phyloP scores from a whole-genome alignment of 2,797 vertebrate species.

The Chanos chanos region DNA sequence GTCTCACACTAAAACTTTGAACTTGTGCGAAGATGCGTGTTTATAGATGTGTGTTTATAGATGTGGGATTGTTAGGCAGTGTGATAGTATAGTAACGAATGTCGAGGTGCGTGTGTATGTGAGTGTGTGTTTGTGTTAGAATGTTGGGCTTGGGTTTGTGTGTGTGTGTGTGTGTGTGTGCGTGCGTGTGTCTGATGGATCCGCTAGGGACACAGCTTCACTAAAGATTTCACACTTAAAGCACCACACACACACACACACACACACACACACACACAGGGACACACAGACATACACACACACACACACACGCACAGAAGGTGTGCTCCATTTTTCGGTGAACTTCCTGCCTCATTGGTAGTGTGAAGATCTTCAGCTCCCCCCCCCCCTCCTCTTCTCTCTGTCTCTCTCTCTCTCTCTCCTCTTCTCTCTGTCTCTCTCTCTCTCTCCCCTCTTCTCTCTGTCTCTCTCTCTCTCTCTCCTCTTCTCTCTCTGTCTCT shows the following conservation, averaged over 20 bases:
- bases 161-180: slow-evolving; percentile 3
- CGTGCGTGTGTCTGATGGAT: background rate
- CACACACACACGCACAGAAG: slow-evolving; percentile 2
- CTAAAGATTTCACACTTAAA: slow-evolving; percentile 6
- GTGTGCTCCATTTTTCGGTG: slow-evolving; percentile 12
- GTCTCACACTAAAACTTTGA: too few species aligned
- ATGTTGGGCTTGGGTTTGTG: slow-evolving; percentile 58
- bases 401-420: background rate
- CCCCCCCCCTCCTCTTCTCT: background rate
- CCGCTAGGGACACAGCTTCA: slow-evolving; percentile 14
- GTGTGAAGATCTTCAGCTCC: background rate
- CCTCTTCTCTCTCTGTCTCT: too few species aligned
- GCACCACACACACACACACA: background rate
- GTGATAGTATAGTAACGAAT: too few species aligned
- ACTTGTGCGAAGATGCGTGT: slow-evolving; percentile 62
- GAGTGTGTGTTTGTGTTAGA: too few species aligned
- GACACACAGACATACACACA: slow-evolving; percentile 8
- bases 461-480: too few species aligned
- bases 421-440: background rate
- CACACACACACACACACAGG: slow-evolving; percentile 2
- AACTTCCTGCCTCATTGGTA: background rate
- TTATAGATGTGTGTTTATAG: too few species aligned
- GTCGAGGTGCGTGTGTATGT: too few species aligned
- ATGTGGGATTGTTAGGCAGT: too few species aligned
- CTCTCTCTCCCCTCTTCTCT: background rate